Percentiles rank a stretch among this genome's conserved stretches.
phyloP scores from a whole-genome alignment of 2,113 vertebrate genomes.

The Eira barbara region DNA sequence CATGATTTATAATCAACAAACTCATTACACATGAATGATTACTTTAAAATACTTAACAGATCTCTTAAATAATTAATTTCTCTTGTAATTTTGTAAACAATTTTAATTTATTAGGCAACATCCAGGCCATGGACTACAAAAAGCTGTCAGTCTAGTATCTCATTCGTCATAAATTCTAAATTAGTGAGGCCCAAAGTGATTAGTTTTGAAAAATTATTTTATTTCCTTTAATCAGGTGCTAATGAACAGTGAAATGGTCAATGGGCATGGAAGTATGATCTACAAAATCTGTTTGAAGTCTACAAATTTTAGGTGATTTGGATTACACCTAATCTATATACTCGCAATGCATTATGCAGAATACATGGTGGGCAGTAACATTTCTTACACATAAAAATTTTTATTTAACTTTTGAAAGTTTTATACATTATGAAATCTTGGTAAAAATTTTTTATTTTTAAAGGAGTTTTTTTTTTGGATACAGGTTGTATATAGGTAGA shows the following conservation, averaged over 20 bases:
- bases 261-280: background rate
- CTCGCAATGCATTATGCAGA: background rate
- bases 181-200: background rate
- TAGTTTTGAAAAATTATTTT: background rate
- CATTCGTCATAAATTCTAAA: constrained; percentile 5
- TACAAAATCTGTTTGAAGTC: background rate
- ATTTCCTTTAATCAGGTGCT: background rate
- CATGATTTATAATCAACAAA: background rate
- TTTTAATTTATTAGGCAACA: constrained; percentile 32
- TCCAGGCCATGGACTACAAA: background rate
- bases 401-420: background rate
- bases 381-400: constrained; percentile 14
- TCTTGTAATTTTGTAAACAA: background rate
- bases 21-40: background rate
- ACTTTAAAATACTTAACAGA: background rate
- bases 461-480: background rate
- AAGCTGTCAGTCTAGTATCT: background rate
- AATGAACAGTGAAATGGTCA: constrained; percentile 24
- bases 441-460: constrained; percentile 6
- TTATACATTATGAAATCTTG: background rate
- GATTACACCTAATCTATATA: background rate
- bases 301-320: constrained; percentile 8
- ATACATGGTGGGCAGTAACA: constrained; percentile 6
- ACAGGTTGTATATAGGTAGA: background rate
- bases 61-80: background rate